phyloP scores from a whole-genome alignment of 2,113 vertebrate genomes.

The Petrocephalus microphthalmus region DNA sequence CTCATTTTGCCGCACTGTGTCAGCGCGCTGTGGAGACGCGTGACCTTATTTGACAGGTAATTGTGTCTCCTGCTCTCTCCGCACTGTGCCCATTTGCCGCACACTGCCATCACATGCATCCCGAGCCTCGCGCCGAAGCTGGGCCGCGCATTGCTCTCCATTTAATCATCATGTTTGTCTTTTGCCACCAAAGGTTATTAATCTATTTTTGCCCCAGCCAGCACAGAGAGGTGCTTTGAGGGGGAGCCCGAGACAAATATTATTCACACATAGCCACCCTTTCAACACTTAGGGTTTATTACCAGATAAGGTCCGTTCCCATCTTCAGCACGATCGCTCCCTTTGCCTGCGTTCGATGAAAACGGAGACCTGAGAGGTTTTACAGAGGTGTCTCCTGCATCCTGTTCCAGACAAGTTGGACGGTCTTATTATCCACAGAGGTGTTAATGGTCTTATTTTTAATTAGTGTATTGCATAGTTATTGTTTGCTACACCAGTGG shows the following conservation, averaged over 20 bases:
- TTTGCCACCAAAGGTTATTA: background rate
- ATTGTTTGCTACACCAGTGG: background rate
- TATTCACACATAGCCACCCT: conserved; percentile 3
- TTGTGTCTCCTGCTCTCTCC: background rate
- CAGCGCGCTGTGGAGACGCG: background rate
- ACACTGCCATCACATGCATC: background rate
- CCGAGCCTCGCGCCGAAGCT: background rate
- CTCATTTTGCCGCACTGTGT: background rate
- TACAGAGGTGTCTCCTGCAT: background rate
- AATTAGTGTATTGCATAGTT: background rate
- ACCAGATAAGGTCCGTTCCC: background rate
- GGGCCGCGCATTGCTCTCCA: background rate
- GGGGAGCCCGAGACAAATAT: background rate
- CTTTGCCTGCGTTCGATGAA: background rate
- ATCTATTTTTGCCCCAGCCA: conserved; percentile 1
- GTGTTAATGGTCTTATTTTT: background rate
- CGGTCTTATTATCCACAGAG: background rate
- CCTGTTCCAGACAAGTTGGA: background rate
- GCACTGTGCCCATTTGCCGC: background rate
- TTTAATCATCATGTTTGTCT: conserved; percentile 3
- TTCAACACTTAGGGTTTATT: background rate
- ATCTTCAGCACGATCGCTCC: background rate
- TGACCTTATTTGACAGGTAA: background rate
- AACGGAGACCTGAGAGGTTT: background rate
- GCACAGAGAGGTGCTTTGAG: background rate